Conservation (phyloP, 2,888 invertebrate genomes). For the Philopedon plagiatum region DNA sequence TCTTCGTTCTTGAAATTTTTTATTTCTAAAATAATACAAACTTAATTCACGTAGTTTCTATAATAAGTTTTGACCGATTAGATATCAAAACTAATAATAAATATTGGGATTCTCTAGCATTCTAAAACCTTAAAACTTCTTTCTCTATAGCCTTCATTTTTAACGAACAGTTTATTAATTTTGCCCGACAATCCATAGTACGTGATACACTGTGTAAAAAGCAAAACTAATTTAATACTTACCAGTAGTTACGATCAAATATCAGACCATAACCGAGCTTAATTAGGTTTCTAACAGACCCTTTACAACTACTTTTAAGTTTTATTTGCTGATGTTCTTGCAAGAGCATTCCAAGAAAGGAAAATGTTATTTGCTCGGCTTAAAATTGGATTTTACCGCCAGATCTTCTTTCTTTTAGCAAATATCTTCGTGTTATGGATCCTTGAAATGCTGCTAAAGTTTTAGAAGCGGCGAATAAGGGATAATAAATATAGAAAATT, state of each 20-base stretch:
- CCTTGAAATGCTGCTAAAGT: slow-evolving; percentile 16
- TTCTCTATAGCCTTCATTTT: too few relatives aligned
- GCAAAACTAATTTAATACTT: too few relatives aligned
- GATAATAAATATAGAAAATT: slow-evolving; percentile 37
- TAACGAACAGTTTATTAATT: too few relatives aligned
- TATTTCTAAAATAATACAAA: too few relatives aligned
- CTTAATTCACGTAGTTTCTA: too few relatives aligned
- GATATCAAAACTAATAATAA: too few relatives aligned
- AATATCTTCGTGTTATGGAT: slow-evolving; percentile 31
- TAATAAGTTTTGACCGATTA: too few relatives aligned
- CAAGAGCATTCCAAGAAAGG: neutral
- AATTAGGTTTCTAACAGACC: neutral
- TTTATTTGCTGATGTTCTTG: neutral
- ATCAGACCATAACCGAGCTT: neutral
- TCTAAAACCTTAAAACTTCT: too few relatives aligned
- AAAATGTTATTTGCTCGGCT: slow-evolving; percentile 12
- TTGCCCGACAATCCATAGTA: too few relatives aligned
- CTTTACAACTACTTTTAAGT: neutral
- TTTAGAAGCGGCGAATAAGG: slow-evolving; percentile 7
- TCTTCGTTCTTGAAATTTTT: too few relatives aligned
- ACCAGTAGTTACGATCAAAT: neutral
- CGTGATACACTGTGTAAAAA: too few relatives aligned
- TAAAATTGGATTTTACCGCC: slow-evolving; percentile 7
- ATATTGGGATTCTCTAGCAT: too few relatives aligned
- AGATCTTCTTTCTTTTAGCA: slow-evolving; percentile 6